Evolutionary conservation across 1,140 invertebrate species (phyloP).

Genomic region (Drosophila azteca): DNA sequence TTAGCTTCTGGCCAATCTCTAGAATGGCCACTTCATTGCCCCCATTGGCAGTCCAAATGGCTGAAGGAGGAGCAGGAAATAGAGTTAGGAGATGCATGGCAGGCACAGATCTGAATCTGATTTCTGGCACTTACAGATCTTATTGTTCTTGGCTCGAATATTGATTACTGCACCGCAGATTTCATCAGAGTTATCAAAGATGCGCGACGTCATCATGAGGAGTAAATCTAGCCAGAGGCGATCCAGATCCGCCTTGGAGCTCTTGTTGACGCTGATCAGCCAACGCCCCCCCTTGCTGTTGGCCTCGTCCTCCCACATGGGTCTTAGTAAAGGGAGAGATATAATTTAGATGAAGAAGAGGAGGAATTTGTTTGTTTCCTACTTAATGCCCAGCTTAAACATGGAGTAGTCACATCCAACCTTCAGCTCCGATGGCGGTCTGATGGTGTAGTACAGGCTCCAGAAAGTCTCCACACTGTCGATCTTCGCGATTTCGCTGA

Average conservation of each 20-base stretch:
- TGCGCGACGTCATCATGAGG: slow-evolving; percentile 96
- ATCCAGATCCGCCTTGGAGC: slow-evolving; percentile 94
- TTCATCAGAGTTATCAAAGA: slow-evolving; percentile 96
- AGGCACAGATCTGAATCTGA: not conserved
- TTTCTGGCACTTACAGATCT: slow-evolving; percentile 86
- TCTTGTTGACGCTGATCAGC: slow-evolving; percentile 95
- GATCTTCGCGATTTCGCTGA: slow-evolving; percentile 96
- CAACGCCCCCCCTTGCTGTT: slow-evolving; percentile 96
- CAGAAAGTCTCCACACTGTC: slow-evolving; percentile 99
- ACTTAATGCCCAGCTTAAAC: slow-evolving; percentile 96
- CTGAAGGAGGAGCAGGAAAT: slow-evolving; percentile 29
- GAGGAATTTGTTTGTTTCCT: slow-evolving; percentile 84
- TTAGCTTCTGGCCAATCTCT: slow-evolving; percentile 93
- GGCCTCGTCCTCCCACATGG: slow-evolving; percentile 98
- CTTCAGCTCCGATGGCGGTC: slow-evolving; percentile 94
- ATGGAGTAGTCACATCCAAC: slow-evolving; percentile 97
- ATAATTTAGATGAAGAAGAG: slow-evolving; percentile 96
- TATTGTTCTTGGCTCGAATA: slow-evolving; percentile 95
- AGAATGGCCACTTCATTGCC: slow-evolving; percentile 89
- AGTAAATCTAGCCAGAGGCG: slow-evolving; percentile 95
- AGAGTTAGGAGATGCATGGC: too few relatives aligned
- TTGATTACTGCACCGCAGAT: slow-evolving; percentile 98
- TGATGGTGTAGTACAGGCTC: slow-evolving; percentile 97
- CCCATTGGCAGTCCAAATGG: slow-evolving; percentile 84
- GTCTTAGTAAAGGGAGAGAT: slow-evolving; percentile 88